Base-by-base conservation (phyloP, 2,888 invertebrate genomes). In the Orchestes rusci region DNA sequence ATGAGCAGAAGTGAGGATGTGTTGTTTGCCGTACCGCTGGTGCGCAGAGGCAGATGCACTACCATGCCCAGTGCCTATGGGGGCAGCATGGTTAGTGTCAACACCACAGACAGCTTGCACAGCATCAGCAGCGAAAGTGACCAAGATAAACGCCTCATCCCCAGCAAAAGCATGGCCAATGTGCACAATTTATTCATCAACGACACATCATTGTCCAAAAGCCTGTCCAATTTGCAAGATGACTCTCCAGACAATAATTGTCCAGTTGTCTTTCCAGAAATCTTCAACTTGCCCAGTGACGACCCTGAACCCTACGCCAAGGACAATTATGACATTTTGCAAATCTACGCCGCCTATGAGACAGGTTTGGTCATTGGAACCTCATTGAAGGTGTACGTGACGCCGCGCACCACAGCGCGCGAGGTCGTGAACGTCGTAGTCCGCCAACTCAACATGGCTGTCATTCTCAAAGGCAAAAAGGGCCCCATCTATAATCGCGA, bases 391-490 rank as follows among this genome's bases (percentile, higher is more conserved):
- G 72, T 97, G 2, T 93, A 94, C 66, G 91, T 97, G 1, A 94
- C 92, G 0, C 84, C 88, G 1, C 78, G 86, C 56, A 97, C 97
- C 1, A 90, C 94, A 0, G 91, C 95, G 0, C 76, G 92, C 12
- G 96, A 97, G 70, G 93, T 97, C 40, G 90, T 97, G 50, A 89
- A 93, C 69, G 75, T 96, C 50, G 94, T 97, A 16, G 90, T 97
- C 40, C 89, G 92, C 64, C 95, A 97, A 67, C 75, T 97, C 31
- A 95, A 95, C 65, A 89, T 91, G 83, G 91, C 92, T 10, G 88
- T 89, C 39, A 80, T 87, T 13, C 71, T 90, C 15, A 92, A 90
- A 67, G 84, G 88, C 33, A 86, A 85, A 64, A 78, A 84, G 30
- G 89, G 88, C 0, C 93, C 93, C 0, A 83, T 91, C 30, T 90